Base-by-base conservation (phyloP, 2,113 vertebrate genomes). In the Pelobates fuscus region DNA sequence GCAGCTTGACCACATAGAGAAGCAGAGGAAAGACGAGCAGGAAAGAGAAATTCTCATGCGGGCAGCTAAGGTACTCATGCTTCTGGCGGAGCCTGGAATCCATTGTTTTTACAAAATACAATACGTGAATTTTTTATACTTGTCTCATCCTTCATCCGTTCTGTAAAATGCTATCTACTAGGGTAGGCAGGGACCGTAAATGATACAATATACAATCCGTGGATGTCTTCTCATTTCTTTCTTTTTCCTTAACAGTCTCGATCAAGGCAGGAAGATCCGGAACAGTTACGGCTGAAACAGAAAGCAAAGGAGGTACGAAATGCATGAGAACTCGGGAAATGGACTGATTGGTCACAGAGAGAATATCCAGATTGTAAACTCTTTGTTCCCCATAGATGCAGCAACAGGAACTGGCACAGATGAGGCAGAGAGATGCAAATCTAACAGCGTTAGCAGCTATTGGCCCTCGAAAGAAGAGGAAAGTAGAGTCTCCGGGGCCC, bases 381-480 rank as follows among this genome's bases (percentile, higher is more conserved):
- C 2, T 54, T 30, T 69, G 68, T 80, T 81, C 24, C 29, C 20
- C 26, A 23, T 86, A 96, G 94, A 96, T 96, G 95, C 94, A 97
- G 83, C 95, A 97, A 69, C 94, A 94, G 78, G 95, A 97, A 77
- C 84, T 96, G 82, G 94, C 93, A 21, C 94, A 96, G 84, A 95
- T 96, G 91, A 88, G 93, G 77, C 96, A 98, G 85, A 91, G 94
- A 67, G 96, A 99, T 32, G 95, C 96, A 83, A 98, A 99, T 88
- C 85, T 95, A 80, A 94, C 95, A 0, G 94, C 94, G 0, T 89
- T 97, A 81, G 94, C 95, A 20, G 95, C 94, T 0, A 98, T 95
- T 0, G 95, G 95, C 59, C 94, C 95, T 63, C 87, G 95, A 59
- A 97, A 95, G 79, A 96, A 96, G 79, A 88, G 93, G 85, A 96